Conservation (phyloP, 2,888 invertebrate species). For the Melinaea menophilus region DNA sequence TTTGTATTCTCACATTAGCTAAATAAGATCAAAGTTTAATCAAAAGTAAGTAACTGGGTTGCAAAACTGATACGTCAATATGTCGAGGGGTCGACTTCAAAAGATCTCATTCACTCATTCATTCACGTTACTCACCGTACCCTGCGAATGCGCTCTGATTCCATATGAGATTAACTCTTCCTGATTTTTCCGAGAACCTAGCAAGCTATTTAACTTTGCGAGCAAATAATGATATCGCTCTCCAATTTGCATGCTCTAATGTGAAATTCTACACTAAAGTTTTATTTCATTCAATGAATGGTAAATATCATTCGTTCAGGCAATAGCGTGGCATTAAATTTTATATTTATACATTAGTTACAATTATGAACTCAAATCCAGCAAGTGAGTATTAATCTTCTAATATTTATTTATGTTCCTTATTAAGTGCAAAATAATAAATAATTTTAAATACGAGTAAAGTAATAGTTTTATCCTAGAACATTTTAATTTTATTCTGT, state of each 20-base stretch:
- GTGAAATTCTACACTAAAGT: slow-evolving; percentile 55
- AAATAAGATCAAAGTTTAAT: slow-evolving; percentile 12
- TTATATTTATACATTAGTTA: not conserved
- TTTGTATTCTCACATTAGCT: not conserved
- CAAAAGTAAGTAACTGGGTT: slow-evolving; percentile 21
- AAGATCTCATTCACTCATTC: slow-evolving; percentile 28
- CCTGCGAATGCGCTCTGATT: slow-evolving; percentile 33
- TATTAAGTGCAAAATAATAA: too few species aligned
- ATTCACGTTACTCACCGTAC: slow-evolving; percentile 31
- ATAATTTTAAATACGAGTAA: not conserved
- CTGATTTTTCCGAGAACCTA: slow-evolving; percentile 48
- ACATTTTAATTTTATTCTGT: slow-evolving; percentile 10
- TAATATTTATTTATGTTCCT: too few species aligned
- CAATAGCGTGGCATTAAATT: not conserved
- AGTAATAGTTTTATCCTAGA: not conserved
- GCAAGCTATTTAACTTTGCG: slow-evolving; percentile 64
- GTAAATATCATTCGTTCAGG: slow-evolving; percentile 22
- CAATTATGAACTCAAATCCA: too few species aligned
- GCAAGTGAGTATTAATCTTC: too few species aligned
- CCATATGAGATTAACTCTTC: slow-evolving; percentile 52
- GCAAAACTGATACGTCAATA: slow-evolving; percentile 22
- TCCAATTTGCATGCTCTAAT: slow-evolving; percentile 52
- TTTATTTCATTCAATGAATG: slow-evolving; percentile 41
- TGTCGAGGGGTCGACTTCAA: slow-evolving; percentile 24
- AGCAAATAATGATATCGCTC: slow-evolving; percentile 56